Evolutionary conservation across 2,113 vertebrate genomes (phyloP).

Genomic region (Cyanistes caeruleus): DNA sequence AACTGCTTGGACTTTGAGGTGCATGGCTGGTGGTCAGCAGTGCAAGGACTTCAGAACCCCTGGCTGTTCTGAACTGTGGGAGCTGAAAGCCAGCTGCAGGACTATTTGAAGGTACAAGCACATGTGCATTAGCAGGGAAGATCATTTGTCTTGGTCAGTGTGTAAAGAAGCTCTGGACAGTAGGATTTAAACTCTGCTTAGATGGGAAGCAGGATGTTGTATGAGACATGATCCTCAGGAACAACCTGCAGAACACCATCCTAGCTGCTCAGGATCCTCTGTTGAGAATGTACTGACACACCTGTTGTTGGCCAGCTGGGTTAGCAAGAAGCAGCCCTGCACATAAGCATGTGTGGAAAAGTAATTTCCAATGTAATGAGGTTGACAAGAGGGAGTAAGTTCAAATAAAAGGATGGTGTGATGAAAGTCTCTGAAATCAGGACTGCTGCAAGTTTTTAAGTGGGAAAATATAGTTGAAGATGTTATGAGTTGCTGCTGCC

Average conservation of each 20-base stretch:
- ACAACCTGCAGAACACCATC: not conserved
- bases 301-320: not conserved
- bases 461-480: not conserved
- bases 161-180: not conserved
- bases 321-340: not conserved
- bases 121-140: not conserved
- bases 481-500: not conserved
- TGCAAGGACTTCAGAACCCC: not conserved
- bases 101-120: not conserved
- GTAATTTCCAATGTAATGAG: not conserved
- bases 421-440: not conserved
- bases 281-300: not conserved
- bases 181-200: not conserved
- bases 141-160: not conserved
- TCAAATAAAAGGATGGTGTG: not conserved
- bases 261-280: not conserved
- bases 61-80: not conserved
- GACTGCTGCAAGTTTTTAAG: not conserved
- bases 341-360: not conserved
- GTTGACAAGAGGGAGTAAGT: not conserved
- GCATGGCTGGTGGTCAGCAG: fast-evolving
- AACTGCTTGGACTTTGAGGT: not conserved
- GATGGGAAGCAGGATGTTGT: not conserved
- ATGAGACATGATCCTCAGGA: not conserved
- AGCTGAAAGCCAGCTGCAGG: not conserved